Evolutionary conservation across 2,888 invertebrate species (phyloP), one percentile per base, ranked within the genome.

Genomic region (Timandra comae): DNA sequence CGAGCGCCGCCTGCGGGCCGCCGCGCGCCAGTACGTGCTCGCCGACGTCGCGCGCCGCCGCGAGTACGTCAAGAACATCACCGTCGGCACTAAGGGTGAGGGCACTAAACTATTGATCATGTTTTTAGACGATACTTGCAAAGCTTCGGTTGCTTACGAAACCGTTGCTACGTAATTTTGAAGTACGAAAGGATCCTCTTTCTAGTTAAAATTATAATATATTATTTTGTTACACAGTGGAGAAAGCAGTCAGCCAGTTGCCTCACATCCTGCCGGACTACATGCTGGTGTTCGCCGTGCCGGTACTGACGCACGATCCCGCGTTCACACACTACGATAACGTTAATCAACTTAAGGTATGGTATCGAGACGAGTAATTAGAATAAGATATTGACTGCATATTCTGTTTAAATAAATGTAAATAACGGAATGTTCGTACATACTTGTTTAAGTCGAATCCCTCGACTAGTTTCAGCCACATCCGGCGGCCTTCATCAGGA

Each of bases 271-370:
- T 98, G 76, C 98, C 99, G 32, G 99, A 99, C 85, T 98, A 98
- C 73, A 97, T 97, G 92, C 85, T 99, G 63, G 96, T 97, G 48
- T 98, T 98, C 80, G 95, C 97, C n/a, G 93, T 98, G 52, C 96
- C 98, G 29, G 91, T 99, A 30, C 87, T 99, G 38, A 94, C 98
- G n/a, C 97, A 98, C 72, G 95, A 97, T 77, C 94, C 96, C 3
- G 89, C 91, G 50, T 95, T 93, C 68, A 92, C 91, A 29, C 87
- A 90, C 46, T 90, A 92, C 76, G 90, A 93, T 57, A 93, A 95
- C 63, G 87, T 93, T 9, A 80, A 87, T 12, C 94, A 96, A 58
- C 87, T 98, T 33, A 92, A 93, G 77, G 87, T 87, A 56, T n/a
- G n/a, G n/a, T n/a, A n/a, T n/a, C n/a, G n/a, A n/a, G n/a, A n/a